Evolutionary conservation across 2,797 vertebrate species (phyloP), one percentile per base, ranked within the genome.

Genomic region (Etheostoma nigrum): DNA sequence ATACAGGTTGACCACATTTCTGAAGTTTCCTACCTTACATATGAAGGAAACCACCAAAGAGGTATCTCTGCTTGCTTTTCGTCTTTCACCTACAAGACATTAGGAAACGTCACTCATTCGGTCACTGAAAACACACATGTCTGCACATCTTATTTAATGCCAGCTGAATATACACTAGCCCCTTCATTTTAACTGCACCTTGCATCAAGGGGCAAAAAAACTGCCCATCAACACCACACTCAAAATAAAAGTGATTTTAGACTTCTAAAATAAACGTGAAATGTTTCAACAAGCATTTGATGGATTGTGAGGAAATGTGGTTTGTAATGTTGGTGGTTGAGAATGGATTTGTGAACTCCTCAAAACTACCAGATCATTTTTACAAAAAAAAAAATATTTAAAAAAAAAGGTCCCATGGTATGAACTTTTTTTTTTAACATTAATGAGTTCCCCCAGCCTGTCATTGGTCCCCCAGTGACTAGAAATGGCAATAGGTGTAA

Each of bases 1-100:
- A n/a, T 1, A 12, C 6, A 4, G 23, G 27, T 61, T 5, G 7
- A 10, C 9, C 0, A 1, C 1, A 16, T 30, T 12, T 18, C 48
- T 27, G 0, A 15, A 7, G 60, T 21, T 0, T 54, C 83, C 77
- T 86, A 99, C 98, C 95, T 97, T 97, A 75, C 98, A 99, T 25
- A 99, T 52, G 60, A 96, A 99, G 67, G 97, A 94, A 1, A 98
- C 96, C 5, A 96, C 96, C 89, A 98, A 48, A 0, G 96, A 95
- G 0, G 94, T 23, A 30, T 96, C 95, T 77, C 89, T 86, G 0
- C 49, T 64, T 0, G 40, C 8, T 3, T 45, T 74, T 18, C 0
- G 61, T 69, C 66, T 64, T 33, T 49, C 80, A 45, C 76, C 94
- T 94, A 5, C 4, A 62, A 66, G 0, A 75, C 0, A 59, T 12